Base-by-base conservation (phyloP, 2,888 invertebrate species). In the Meandrusa payeni region DNA sequence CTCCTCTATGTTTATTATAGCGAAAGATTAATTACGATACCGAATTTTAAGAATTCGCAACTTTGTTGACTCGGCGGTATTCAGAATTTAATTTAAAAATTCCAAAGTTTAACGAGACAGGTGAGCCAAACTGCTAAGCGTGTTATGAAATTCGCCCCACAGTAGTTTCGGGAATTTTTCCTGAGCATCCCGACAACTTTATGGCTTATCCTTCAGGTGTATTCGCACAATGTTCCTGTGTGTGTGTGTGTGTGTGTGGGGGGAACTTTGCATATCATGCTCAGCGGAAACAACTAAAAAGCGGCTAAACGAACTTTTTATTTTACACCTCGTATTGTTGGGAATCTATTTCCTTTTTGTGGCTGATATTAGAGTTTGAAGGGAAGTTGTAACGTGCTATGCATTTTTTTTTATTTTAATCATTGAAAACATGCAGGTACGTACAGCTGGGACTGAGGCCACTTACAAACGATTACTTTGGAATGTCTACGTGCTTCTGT, bases 1-100 rank as follows among this genome's bases (percentile, higher is more conserved):
- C 64, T 58, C 64, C 65, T 66, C 63, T 70, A 63, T 79, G 76
- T 78, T 79, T 79, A 76, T 76, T 74, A 78, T 76, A 76, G 68
- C 66, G 59, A 70, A 73, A 80, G 80, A 83, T 83, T 82, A 82
- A 85, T 85, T 81, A 74, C 75, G 70, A 73, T 75, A 72, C 69
- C 67, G 65, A 70, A 80, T 80, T 82, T 79, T 71, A 81, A 83
- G 85, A 85, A 85, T 83, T 71, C 69, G 68, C 65, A 82, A 83
- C 79, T 79, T 81, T 76, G 78, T 78, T 65, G 73, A 75, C 73
- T 72, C 66, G 64, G 64, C 64, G 71, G 70, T 69, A 72, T 77
- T 69, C 73, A 76, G 78, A 87, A 86, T 86, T 86, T 86, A 85
- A 87, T 86, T 85, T 86, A 79, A 86, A 86, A 86, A 87, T 86